Base-by-base conservation (phyloP, 2,797 vertebrate species). In the Microtus californicus region DNA sequence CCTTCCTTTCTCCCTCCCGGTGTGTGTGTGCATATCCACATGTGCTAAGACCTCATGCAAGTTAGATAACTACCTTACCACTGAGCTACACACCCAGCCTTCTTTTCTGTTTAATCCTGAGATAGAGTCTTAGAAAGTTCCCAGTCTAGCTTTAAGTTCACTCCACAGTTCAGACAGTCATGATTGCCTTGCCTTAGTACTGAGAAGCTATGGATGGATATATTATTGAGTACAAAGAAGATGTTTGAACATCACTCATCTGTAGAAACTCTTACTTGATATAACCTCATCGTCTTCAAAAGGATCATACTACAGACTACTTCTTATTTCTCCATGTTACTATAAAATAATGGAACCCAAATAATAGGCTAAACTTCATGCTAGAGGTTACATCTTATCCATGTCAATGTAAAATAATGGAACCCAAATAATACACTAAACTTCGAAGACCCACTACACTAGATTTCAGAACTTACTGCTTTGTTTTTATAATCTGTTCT, bases 321-420 rank as follows among this genome's bases (percentile, higher is more conserved):
- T 88, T 96, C 69, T 91, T 86, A 87, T 69, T 80, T 95, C 61
- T 29, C 7, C 19, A 85, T 67, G 34, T 43, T 71, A 77, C 31
- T 59, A 51, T 77, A 90, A 92, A 25, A 34, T 80, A 56, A 78
- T 77, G 1, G 59, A 27, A 71, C 17, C 79, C 19, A 88, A 63
- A 83, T 43, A 85, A 89, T 74, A 82, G 1, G 37, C 51, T 59
- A 76, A 73, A 61, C 23, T 69, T 17, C 34, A 88, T 34, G 89
- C 15, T 34, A 4, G 19, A 77, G n/a, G 31, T 9, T 77, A 87
- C 7, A 73, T 95, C 56, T 91, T 94, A 67, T 43, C 9, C 17
- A 71, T 73, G 14, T 34, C 65, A 67, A 31, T 67, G 37, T 77
- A 88, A 93, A 21, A 40, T 86, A 45, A 82, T 67, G 1, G 61